Evolutionary conservation across 2,888 invertebrate genomes (phyloP), one percentile per base, ranked within the genome.

Genomic region (Rhogogaster chlorosoma): DNA sequence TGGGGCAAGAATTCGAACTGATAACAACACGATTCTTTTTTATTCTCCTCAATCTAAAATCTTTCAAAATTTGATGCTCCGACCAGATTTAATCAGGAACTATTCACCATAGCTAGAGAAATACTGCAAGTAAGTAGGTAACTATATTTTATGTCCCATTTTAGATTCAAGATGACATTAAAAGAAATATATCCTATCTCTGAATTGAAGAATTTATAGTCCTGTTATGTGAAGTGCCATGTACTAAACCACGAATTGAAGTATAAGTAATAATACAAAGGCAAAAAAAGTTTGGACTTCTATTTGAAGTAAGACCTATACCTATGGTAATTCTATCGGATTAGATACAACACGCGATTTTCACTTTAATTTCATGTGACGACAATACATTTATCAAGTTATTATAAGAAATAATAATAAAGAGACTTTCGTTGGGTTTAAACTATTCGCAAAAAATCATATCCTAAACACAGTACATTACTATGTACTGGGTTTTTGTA

Each of bases 351-450:
- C 3, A 61, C 26, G 26, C 3, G 12, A 26, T 26, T 22, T 61
- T 61, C 10, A 12, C 26, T 32, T 32, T 67, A 26, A 12, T 61
- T 32, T 32, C 32, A 0, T 67, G 32, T 67, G 32, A 29, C 32
- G 12, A 67, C 32, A 67, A 67, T 32, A 67, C 15, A 29, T 67
- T 32, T 5, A 18, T 67, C 67, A 67, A 73, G 22, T 42, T 22
- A 38, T 71, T n/a, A 71, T 38, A 71, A 71, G 5, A 67, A 71
- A 71, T 71, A 71, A 12, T 73, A 42, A 70, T 32, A 36, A 70
- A 32, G 32, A 38, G 36, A 38, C 12, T 67, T 67, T 67, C 15
- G 18, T 29, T 26, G 32, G 26, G 29, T 15, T 67, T 32, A 67
- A 70, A 70, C n/a, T 15, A 70, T 70, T 32, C 7, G 36, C 70